Conservation (phyloP, 2,797 vertebrate genomes). For the Ceryle rudis region DNA sequence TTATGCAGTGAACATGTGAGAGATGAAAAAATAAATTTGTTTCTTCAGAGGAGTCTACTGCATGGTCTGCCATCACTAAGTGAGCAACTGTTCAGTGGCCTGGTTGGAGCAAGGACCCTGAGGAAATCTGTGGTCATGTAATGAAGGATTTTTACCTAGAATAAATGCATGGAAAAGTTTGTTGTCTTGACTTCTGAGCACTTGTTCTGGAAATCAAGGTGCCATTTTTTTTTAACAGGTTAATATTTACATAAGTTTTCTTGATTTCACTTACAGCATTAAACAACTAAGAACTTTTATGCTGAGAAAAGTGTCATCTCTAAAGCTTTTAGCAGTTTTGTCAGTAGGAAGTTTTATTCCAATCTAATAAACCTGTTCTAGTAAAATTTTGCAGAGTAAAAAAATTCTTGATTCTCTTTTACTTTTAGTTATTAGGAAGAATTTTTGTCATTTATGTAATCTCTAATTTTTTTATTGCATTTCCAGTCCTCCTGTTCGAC, state of each 20-base stretch:
- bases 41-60: neutral
- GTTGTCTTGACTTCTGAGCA: neutral
- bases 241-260: neutral
- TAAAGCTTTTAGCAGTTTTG: neutral
- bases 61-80: neutral
- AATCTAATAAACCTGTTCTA: neutral
- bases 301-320: neutral
- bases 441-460: neutral
- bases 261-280: neutral
- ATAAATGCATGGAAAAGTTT: neutral
- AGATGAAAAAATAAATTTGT: neutral
- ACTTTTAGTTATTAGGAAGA: neutral
- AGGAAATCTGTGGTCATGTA: neutral
- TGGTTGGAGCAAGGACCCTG: neutral
- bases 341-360: neutral
- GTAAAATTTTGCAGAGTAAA: neutral
- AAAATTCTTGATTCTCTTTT: neutral
- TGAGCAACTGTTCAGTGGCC: neutral
- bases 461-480: constrained; percentile 35
- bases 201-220: neutral
- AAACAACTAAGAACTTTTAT: neutral
- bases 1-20: neutral
- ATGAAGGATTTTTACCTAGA: neutral
- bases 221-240: neutral
- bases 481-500: constrained; percentile 90